Base-by-base conservation (phyloP, 2,113 vertebrate genomes). In the Hemicordylus capensis region DNA sequence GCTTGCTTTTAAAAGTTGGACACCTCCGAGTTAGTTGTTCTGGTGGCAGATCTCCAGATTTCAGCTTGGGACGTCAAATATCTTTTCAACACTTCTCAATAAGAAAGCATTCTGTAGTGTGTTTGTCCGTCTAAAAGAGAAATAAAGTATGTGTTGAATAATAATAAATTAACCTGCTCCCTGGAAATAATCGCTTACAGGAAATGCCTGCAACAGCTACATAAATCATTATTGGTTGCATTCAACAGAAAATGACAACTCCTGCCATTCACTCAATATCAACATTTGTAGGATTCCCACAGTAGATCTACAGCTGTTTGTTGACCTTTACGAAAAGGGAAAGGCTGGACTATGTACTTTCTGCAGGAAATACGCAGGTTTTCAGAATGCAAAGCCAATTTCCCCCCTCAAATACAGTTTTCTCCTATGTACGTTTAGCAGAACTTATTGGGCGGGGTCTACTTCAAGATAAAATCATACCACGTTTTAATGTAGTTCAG, bases 291-390 rank as follows among this genome's bases (percentile, higher is more conserved):
- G 1, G 28, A 84, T 95, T 95, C 94, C 92, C 94, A 96, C 91
- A 88, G 86, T 80, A 87, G 80, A 88, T 79, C 70, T 85, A 80
- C 95, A 96, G 95, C 93, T 97, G 96, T 94, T 95, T 83, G 93
- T 87, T 96, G 95, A 96, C 96, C 96, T 95, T 80, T 92, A 67
- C 54, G 74, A 8, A 1, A 81, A 88, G 83, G 74, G 90, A 87
- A 76, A 34, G 83, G 59, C 12, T 69, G 37, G 72, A 83, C 83
- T 56, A 56, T 42, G 84, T 63, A 80, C 34, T 80, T 87, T 89
- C 89, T 88, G 88, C 91, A 93, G 91, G 93, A 96, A 96, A 92
- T 51, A 42, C 14, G 81, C 14, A 6, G 0, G 24, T 46, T n/a
- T 92, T 93, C 79, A 86, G 88, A 91, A 90, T 66, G 83, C 85